Percentiles rank a stretch among this genome's conserved stretches.
phyloP scores from a whole-genome alignment of 1,140 invertebrate genomes.

The Centruroides sculpturatus region DNA sequence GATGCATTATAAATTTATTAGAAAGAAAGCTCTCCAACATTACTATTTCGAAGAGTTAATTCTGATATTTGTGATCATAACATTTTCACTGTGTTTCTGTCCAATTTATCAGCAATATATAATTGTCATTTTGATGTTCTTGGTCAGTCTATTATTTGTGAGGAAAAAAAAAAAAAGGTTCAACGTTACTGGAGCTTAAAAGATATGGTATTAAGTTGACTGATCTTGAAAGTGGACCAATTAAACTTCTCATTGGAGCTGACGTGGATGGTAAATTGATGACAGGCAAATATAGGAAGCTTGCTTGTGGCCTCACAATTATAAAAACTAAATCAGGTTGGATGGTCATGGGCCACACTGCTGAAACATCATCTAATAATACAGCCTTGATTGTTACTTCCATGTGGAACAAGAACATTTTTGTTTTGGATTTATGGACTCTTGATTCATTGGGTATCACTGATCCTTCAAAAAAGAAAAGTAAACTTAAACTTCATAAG shows the following conservation, averaged over 20 bases:
- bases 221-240: neutral
- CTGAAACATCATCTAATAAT: neutral
- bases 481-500: conserved; percentile 15
- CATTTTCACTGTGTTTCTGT: too few relatives aligned
- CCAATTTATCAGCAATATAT: too few relatives aligned
- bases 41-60: too few relatives aligned
- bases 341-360: neutral
- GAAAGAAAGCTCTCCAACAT: too few relatives aligned
- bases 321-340: conserved; percentile 2
- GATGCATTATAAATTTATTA: neutral
- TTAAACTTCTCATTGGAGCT: conserved; percentile 1
- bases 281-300: neutral
- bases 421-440: conserved; percentile 25
- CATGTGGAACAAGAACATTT: conserved; percentile 13
- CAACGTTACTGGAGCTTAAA: neutral
- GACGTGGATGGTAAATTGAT: conserved; percentile 1
- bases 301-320: neutral
- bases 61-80: too few relatives aligned
- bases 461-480: conserved; percentile 22
- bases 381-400: conserved; percentile 5
- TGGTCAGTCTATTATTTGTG: too few relatives aligned
- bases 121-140: too few relatives aligned
- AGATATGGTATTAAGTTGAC: neutral
- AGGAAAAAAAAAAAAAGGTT: too few relatives aligned
- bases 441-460: conserved; percentile 27